Percentiles rank a stretch among this genome's conserved stretches.
Conservation (phyloP, 2,888 invertebrate genomes). For the Saturnia japonica region DNA sequence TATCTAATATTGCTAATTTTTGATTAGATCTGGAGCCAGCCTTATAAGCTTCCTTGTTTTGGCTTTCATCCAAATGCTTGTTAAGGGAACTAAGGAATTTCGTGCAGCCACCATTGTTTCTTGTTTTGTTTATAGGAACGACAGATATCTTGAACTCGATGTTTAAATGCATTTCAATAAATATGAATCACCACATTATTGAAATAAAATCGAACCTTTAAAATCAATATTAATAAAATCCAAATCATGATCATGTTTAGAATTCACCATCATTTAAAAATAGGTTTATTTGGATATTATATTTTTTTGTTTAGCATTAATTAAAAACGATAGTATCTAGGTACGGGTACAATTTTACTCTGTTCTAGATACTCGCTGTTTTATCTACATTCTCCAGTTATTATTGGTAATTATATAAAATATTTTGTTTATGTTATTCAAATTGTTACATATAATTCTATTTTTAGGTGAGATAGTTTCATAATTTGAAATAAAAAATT, state of each 20-base stretch:
- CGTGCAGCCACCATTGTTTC: slow-evolving; percentile 62
- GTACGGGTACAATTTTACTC: neutral
- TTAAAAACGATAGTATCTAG: neutral
- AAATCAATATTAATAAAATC: too few species aligned
- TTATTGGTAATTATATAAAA: too few species aligned
- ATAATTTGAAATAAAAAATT: too few species aligned
- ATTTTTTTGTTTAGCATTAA: neutral
- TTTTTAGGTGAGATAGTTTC: too few species aligned
- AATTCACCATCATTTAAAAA: neutral
- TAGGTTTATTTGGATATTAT: neutral
- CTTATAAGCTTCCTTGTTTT: slow-evolving; percentile 55
- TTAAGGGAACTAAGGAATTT: slow-evolving; percentile 72
- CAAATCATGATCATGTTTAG: neutral
- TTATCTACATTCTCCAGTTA: neutral
- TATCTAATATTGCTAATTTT: neutral
- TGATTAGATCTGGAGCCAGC: slow-evolving; percentile 19
- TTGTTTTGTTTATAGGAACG: slow-evolving; percentile 55
- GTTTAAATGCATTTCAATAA: slow-evolving; percentile 27
- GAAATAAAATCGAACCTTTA: neutral
- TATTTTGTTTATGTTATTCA: too few species aligned
- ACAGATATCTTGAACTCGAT: slow-evolving; percentile 37
- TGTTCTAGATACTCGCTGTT: neutral
- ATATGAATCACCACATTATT: slow-evolving; percentile 5
- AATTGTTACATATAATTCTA: too few species aligned
- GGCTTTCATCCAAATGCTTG: slow-evolving; percentile 74